phyloP scores from a whole-genome alignment of 2,113 vertebrate genomes.

The Pontoporia blainvillei region DNA sequence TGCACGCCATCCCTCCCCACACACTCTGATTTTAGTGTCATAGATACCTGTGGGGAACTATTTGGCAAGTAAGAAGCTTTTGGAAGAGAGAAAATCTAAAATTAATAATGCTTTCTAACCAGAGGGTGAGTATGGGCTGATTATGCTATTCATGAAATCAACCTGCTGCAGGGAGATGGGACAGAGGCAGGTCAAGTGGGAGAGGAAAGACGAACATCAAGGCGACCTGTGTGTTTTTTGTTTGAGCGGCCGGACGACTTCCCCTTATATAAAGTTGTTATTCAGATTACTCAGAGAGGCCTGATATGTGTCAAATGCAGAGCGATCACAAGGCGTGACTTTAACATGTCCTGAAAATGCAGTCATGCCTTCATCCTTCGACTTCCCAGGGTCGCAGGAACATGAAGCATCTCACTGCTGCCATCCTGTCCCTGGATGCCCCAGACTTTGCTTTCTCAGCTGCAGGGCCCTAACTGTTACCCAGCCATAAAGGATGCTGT shows the following conservation, averaged over 20 bases:
- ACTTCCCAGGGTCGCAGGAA: not conserved
- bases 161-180: not conserved
- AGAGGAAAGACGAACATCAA: not conserved
- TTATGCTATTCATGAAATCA: not conserved
- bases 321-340: not conserved
- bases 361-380: not conserved
- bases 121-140: not conserved
- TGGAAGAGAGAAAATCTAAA: not conserved
- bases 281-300: slow-evolving; percentile 38
- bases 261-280: slow-evolving; percentile 43
- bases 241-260: not conserved
- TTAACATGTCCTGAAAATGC: slow-evolving; percentile 53
- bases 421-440: not conserved
- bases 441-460: not conserved
- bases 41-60: not conserved
- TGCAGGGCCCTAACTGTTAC: not conserved
- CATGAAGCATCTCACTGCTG: not conserved
- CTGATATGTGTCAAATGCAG: slow-evolving; percentile 39
- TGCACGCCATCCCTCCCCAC: not conserved
- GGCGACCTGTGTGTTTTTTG: not conserved
- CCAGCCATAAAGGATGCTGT: not conserved
- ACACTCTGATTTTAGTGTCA: not conserved
- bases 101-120: not conserved
- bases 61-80: not conserved
- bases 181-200: not conserved